These are phyloP conservation scores for Arbacia lixula DNA, from an alignment of 53 echinoderm and acorn worm genomes.

Conservation along the genomic window DNA sequence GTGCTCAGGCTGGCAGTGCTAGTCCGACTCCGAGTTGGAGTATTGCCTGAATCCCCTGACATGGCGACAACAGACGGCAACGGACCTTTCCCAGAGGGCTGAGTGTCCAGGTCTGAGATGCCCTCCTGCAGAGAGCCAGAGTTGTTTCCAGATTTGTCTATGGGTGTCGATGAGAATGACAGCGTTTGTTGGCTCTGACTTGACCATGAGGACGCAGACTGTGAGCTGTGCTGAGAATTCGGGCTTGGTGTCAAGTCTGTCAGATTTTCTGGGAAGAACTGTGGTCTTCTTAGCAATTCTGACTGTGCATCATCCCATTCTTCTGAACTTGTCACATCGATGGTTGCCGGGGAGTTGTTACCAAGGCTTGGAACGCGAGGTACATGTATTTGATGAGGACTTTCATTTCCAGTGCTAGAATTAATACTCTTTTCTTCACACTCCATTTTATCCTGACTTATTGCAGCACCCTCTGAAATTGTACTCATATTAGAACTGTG, in stretches of 20 bases:
- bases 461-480: too few relatives aligned
- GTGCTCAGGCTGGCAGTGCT: conserved; percentile 84
- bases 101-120: not conserved
- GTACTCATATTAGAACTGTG: too few relatives aligned
- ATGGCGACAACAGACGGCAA: not conserved
- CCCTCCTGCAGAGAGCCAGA: conserved; percentile 13
- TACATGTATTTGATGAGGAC: too few relatives aligned
- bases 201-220: conserved; percentile 3
- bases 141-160: conserved; percentile 3
- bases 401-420: too few relatives aligned
- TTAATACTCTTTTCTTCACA: too few relatives aligned
- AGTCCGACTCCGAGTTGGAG: conserved; percentile 62
- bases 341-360: conserved; percentile 68
- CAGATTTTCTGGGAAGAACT: conserved; percentile 39
- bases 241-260: conserved; percentile 22
- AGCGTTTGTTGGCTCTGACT: conserved; percentile 15
- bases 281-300: conserved; percentile 35
- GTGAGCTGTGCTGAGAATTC: conserved; percentile 20
- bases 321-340: conserved; percentile 58
- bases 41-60: conserved; percentile 11
- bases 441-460: too few relatives aligned
- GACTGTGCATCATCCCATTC: conserved; percentile 36
- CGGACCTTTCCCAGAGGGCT: not conserved
- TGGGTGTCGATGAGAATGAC: conserved; percentile 43
- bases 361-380: too few relatives aligned